A percentile compares a stretch with the other conserved stretches of the same genome.
Evolutionary conservation across 2,797 vertebrate genomes (phyloP).

Genomic region (Chrosomus eos): DNA sequence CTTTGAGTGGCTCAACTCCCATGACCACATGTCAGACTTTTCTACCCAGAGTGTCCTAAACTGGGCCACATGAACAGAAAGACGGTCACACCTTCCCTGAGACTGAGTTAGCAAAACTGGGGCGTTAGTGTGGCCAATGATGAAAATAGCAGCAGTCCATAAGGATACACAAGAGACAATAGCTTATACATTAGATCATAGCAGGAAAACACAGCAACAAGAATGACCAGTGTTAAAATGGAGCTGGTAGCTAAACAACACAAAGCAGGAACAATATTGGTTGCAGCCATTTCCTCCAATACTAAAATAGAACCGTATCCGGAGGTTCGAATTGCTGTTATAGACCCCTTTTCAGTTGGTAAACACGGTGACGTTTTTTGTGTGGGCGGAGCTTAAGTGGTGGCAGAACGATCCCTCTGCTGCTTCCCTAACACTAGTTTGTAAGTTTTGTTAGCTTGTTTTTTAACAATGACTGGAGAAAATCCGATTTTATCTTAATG

Average conservation of each 20-base stretch:
- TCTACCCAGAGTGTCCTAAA: slow-evolving; percentile 1
- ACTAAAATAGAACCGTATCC: slow-evolving; percentile 28
- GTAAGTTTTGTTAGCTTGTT: too few species aligned
- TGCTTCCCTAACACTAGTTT: too few species aligned
- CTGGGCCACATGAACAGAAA: slow-evolving; percentile 24
- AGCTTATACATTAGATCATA: slow-evolving; percentile 11
- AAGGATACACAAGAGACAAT: slow-evolving; percentile 28
- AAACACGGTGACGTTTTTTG: too few species aligned
- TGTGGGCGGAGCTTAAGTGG: too few species aligned
- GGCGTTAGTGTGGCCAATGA: background rate
- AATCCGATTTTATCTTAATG: too few species aligned
- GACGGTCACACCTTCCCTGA: background rate
- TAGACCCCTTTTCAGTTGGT: too few species aligned
- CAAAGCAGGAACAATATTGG: slow-evolving; percentile 33
- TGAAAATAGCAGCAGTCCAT: slow-evolving; percentile 32
- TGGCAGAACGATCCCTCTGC: too few species aligned
- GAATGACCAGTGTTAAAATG: slow-evolving; percentile 32
- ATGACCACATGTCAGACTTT: slow-evolving; percentile 45
- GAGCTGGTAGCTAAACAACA: slow-evolving; percentile 14
- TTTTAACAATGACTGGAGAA: too few species aligned
- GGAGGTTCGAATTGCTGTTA: background rate
- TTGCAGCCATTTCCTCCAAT: slow-evolving; percentile 36
- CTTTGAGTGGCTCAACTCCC: slow-evolving; percentile 33
- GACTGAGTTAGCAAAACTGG: background rate
- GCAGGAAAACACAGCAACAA: background rate